These are phyloP conservation scores for Eulemur macaco DNA, from an alignment of 2,113 vertebrate genomes.

Conservation along the genomic window DNA sequence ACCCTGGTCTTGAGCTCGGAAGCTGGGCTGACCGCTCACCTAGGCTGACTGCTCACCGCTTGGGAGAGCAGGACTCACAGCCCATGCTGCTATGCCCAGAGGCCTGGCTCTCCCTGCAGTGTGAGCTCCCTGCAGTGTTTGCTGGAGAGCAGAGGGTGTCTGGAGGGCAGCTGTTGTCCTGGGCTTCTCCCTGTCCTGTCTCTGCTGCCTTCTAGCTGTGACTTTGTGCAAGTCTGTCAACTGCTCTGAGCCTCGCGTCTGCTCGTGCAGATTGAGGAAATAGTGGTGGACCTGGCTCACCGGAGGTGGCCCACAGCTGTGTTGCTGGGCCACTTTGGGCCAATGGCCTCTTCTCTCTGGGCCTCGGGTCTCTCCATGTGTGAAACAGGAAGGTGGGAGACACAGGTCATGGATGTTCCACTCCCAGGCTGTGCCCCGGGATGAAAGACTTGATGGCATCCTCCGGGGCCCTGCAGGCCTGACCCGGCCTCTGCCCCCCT, in stretches of 20 bases:
- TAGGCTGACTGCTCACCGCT: too few species aligned
- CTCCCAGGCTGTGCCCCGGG: neutral
- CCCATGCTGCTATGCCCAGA: neutral
- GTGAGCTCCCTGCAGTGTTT: neutral
- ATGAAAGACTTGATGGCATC: neutral
- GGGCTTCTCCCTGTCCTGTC: neutral
- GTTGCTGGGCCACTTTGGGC: neutral
- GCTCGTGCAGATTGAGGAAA: neutral
- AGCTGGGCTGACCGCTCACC: neutral
- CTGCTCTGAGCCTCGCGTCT: neutral
- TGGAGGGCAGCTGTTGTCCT: neutral
- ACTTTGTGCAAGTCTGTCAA: neutral
- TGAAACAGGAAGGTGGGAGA: neutral
- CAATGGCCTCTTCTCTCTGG: neutral
- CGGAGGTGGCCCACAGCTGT: neutral
- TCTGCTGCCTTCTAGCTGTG: neutral
- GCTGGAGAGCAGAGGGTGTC: neutral
- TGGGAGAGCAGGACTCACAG: neutral
- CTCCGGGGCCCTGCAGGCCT: neutral
- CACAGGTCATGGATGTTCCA: fast-evolving
- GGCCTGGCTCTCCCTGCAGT: too few species aligned
- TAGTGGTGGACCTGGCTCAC: neutral
- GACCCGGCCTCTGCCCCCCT: neutral
- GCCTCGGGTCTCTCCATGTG: neutral
- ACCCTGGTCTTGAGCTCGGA: neutral